These are phyloP conservation scores for Oryzias celebensis DNA, from an alignment of 2,113 vertebrate genomes.

Conservation along the genomic window DNA sequence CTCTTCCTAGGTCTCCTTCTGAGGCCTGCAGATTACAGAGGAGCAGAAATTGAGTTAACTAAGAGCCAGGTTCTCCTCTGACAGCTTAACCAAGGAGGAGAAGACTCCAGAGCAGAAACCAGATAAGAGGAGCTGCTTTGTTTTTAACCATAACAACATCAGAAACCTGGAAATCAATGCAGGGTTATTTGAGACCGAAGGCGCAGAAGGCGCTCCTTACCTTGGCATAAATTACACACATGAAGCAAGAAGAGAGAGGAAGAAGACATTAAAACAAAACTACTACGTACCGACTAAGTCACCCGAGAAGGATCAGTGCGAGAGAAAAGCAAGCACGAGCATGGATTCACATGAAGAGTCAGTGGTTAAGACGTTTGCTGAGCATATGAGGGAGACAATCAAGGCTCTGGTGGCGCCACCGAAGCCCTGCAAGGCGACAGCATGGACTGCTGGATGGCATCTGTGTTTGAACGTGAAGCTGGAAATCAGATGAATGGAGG, in stretches of 20 bases:
- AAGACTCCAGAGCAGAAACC: slow-evolving; percentile 23
- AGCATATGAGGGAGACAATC: no score
- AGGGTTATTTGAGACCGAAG: slow-evolving; percentile 27
- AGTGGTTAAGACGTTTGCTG: neutral
- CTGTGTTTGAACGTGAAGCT: no score
- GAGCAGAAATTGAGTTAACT: slow-evolving; percentile 56
- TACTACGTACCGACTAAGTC: slow-evolving; percentile 2
- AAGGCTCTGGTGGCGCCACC: no score
- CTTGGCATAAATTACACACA: slow-evolving; percentile 80
- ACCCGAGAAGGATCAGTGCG: slow-evolving; percentile 53
- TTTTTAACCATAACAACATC: neutral
- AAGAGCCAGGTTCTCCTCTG: slow-evolving; percentile 21
- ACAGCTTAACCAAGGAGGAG: slow-evolving; percentile 18
- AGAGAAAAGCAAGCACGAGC: slow-evolving; percentile 49
- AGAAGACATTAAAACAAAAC: slow-evolving; percentile 66
- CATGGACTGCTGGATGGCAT: no score
- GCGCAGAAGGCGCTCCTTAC: slow-evolving; percentile 73
- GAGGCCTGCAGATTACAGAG: slow-evolving; percentile 36
- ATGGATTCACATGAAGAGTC: slow-evolving; percentile 12
- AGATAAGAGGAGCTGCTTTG: neutral
- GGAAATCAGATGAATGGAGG: no score
- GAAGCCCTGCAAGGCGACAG: no score
- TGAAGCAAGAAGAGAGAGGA: slow-evolving; percentile 74
- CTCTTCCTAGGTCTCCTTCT: slow-evolving; percentile 21
- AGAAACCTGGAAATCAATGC: slow-evolving; percentile 43